Evolutionary conservation across 2,113 vertebrate species (phyloP), one percentile per base, ranked within the genome.

Genomic region (Myodes glareolus): DNA sequence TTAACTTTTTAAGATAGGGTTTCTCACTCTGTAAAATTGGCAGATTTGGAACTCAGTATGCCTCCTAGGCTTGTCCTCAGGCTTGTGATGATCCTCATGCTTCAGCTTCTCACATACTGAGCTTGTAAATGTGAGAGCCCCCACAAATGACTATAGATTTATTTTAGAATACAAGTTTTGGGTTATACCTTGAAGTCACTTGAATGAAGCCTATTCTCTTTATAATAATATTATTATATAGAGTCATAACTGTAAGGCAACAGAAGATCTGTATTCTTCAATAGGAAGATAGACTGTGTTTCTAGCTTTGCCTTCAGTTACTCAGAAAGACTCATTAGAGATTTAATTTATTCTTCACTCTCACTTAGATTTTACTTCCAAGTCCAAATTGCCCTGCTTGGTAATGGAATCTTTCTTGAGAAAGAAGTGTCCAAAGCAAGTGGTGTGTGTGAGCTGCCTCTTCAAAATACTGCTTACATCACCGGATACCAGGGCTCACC

Each of bases 151-250:
- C 73, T 78, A 3, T 47, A 76, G 75, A 29, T 45, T 76, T 76
- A 29, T 47, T 77, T 85, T 25, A 39, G 52, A 94, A 95, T 92
- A 65, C 76, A 94, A 50, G 7, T 52, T 94, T 72, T 92, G 67
- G 82, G 19, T 67, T 77, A 0, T 93, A 31, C 87, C 72, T 63
- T 68, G 45, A n/a, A 73, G 29, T 92, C 39, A 61, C 33, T 90
- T 93, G 91, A 45, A 55, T 75, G 78, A 96, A 96, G 45, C 52
- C 73, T 92, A 25, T 52, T 88, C 25, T 95, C 61, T 86, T 93
- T n/a, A 67, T 2, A 90, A 78, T 76, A 77, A 58, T 86, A 85
- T 63, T 90, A 42, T 65, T 92, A 61, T 31, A 29, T 87, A 72
- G 90, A 91, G 10, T 87, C 25, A 21, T 85, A 63, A 75, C 36